phyloP scores from a whole-genome alignment of 2,113 vertebrate genomes.

The Pontoporia blainvillei region DNA sequence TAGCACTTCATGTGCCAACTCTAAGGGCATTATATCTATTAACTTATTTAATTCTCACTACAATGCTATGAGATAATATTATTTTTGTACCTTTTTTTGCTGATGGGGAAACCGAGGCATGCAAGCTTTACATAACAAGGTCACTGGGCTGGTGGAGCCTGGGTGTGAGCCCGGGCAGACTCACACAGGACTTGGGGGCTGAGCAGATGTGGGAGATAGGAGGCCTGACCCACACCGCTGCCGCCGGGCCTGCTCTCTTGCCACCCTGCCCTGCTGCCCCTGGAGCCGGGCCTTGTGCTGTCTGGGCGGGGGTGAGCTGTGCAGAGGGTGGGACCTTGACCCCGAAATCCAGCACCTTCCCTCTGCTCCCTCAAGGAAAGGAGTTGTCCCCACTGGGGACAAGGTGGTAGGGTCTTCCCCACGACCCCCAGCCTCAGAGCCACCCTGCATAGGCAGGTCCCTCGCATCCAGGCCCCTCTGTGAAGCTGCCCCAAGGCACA shows the following conservation, averaged over 20 bases:
- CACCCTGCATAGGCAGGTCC: not conserved
- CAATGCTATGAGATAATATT: not conserved
- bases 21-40: accelerated
- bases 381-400: not conserved
- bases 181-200: not conserved
- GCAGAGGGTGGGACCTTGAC: not conserved
- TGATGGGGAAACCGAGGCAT: not conserved
- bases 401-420: not conserved
- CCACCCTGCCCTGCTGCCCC: not conserved
- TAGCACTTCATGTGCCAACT: accelerated
- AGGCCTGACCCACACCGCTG: too few species aligned
- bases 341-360: not conserved
- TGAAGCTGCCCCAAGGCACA: not conserved
- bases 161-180: not conserved
- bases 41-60: not conserved
- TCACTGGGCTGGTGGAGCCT: not conserved
- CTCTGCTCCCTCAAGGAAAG: not conserved
- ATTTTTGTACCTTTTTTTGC: not conserved
- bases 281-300: not conserved
- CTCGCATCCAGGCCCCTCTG: not conserved
- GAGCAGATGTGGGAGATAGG: not conserved
- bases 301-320: not conserved
- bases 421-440: not conserved
- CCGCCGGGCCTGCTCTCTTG: not conserved
- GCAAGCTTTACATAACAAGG: accelerated